Evolutionary conservation across 2,797 vertebrate species (phyloP), one percentile per base, ranked within the genome.

Genomic region (Rhyacichthys aspro): DNA sequence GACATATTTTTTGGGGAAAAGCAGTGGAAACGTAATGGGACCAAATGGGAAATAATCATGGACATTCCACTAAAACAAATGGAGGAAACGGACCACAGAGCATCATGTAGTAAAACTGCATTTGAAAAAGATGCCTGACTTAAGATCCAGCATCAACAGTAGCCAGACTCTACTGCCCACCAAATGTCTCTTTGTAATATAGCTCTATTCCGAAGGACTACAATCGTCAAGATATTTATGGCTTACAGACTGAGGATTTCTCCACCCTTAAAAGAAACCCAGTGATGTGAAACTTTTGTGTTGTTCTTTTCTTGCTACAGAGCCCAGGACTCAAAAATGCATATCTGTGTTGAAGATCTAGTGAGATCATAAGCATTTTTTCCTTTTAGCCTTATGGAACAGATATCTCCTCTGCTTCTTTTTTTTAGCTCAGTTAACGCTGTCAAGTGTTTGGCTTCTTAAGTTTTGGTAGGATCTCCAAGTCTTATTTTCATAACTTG

Each of bases 221-320:
- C 48, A 80, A 71, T 79, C 72, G 76, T 81, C 67, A 86, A 85
- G 71, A 76, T 87, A 86, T 80, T 81, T 86, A 88, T 86, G 73
- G 86, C 62, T 81, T 48, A 79, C 70, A 70, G 85, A 85, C 86
- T 86, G 64, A 61, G 78, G 83, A 79, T 77, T 74, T 78, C 72
- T 71, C 78, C 68, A 78, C 67, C 67, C 70, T 61, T 67, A 59
- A 76, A 78, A 64, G 57, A 54, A 85, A 84, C 34, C 56, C 78
- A 79, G 88, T 90, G 85, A 90, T 82, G 89, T 91, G 80, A 88
- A 85, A 79, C 54, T 67, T 86, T 79, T 79, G 78, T 84, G 81
- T 28, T 28, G 23, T 85, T 86, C 67, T 79, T 83, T 86, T 78
- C 48, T 74, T 69, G 79, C 79, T 67, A 85, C 72, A 67, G 72